Percentiles rank a stretch among this genome's conserved stretches.
Conservation (phyloP, 53 echinoderm and acorn worm genomes). For the Actinopyga echinites region DNA sequence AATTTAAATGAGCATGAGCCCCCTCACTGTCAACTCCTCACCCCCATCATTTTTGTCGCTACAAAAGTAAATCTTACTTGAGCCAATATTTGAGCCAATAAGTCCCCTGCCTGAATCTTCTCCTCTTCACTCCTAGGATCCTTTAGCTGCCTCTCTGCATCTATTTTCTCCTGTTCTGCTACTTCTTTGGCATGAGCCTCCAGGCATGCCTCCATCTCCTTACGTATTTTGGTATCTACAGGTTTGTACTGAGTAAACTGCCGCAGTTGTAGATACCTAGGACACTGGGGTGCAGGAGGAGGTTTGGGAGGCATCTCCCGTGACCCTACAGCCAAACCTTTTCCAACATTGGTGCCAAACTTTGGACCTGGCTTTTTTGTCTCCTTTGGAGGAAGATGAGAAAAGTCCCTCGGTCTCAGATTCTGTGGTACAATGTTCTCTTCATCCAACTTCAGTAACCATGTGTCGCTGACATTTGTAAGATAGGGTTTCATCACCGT, state of each 20-base stretch:
- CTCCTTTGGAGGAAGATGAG: constrained; percentile 71
- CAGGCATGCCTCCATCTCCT: constrained; percentile 73
- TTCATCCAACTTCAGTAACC: constrained; percentile 78
- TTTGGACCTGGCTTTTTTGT: constrained; percentile 66
- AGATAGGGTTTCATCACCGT: constrained; percentile 88
- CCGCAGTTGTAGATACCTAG: constrained; percentile 73
- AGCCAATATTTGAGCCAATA: constrained; percentile 83
- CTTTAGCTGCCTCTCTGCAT: constrained; percentile 62
- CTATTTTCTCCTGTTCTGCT: constrained; percentile 51
- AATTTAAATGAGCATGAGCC: too few relatives aligned
- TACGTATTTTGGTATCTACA: constrained; percentile 65
- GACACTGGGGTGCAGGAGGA: constrained; percentile 72
- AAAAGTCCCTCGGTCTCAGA: constrained; percentile 83
- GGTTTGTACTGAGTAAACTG: constrained; percentile 84
- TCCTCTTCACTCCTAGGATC: constrained; percentile 85
- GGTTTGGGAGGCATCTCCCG: constrained; percentile 12
- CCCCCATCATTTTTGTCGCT: too few relatives aligned
- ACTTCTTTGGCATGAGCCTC: constrained; percentile 79
- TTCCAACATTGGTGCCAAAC: constrained; percentile 91
- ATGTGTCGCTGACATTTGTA: constrained; percentile 52
- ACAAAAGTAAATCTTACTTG: constrained; percentile 49
- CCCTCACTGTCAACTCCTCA: background rate
- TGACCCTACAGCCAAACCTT: constrained; percentile 81
- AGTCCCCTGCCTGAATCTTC: constrained; percentile 81
- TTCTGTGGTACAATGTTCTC: constrained; percentile 81